A percentile compares a stretch with the other conserved stretches of the same genome.
These are phyloP conservation scores for Rhodinocichla rosea DNA, from an alignment of 2,113 vertebrate genomes.

Conservation along the genomic window DNA sequence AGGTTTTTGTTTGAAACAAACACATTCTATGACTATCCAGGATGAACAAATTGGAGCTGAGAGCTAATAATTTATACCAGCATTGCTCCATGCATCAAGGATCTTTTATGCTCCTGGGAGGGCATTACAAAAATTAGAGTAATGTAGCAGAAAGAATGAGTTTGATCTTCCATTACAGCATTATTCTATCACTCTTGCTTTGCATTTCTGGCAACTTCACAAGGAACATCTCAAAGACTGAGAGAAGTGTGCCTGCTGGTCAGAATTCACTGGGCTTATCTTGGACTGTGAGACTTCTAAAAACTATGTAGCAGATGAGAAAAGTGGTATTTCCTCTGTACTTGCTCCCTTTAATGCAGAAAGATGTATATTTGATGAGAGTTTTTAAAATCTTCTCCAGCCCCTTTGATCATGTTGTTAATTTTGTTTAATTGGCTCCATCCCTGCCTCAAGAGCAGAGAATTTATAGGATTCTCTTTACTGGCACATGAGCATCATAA, in stretches of 20 bases:
- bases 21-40: not conserved
- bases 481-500: not conserved
- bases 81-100: constrained; percentile 32
- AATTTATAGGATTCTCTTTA: not conserved
- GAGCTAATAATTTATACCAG: constrained; percentile 46
- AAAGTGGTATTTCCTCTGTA: not conserved
- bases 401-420: not conserved
- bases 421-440: not conserved
- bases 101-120: constrained; percentile 44
- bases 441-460: not conserved
- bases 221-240: not conserved
- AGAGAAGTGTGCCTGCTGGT: not conserved
- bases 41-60: constrained; percentile 38
- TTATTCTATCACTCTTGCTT: not conserved
- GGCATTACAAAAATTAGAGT: constrained; percentile 59
- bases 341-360: not conserved
- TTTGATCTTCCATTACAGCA: constrained; percentile 34
- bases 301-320: not conserved
- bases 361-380: not conserved
- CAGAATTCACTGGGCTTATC: not conserved
- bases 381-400: not conserved
- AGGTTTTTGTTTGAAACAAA: not conserved
- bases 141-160: constrained; percentile 62
- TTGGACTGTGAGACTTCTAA: not conserved
- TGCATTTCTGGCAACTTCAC: not conserved